A percentile compares a stretch with the other conserved stretches of the same genome.
These are phyloP conservation scores for Aspiorhynchus laticeps DNA, from an alignment of 2,113 vertebrate genomes.

Conservation along the genomic window DNA sequence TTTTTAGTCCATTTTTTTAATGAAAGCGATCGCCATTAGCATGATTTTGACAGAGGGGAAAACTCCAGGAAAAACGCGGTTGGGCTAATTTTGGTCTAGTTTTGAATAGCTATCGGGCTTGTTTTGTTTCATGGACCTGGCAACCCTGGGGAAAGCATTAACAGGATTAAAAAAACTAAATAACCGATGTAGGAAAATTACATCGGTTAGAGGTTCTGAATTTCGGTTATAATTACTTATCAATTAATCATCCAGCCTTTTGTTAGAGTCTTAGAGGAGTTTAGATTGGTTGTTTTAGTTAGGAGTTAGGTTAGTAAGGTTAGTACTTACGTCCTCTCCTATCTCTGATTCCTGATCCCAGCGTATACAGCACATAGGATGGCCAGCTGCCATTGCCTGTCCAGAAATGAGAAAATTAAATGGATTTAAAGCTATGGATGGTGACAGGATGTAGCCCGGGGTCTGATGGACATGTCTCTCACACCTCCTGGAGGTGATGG, in stretches of 20 bases:
- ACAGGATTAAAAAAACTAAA: not conserved
- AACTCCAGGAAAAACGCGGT: too few species aligned
- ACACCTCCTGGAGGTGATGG: conserved; percentile 2
- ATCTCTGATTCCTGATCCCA: not conserved
- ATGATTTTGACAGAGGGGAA: too few species aligned
- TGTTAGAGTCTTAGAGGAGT: not conserved
- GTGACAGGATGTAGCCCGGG: not conserved
- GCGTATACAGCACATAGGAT: not conserved
- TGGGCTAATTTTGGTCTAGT: too few species aligned
- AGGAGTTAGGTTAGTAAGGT: too few species aligned
- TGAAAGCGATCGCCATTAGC: too few species aligned
- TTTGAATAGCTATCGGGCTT: too few species aligned
- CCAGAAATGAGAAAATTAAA: not conserved
- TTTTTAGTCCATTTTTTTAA: too few species aligned
- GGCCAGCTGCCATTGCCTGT: not conserved
- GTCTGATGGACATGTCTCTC: conserved; percentile 16
- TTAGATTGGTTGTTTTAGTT: not conserved
- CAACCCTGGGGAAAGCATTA: not conserved
- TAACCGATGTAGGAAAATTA: not conserved
- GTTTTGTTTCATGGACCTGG: too few species aligned
- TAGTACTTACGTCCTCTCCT: not conserved
- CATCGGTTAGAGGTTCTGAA: not conserved
- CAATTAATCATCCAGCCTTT: not conserved
- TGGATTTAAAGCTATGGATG: not conserved
- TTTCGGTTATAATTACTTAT: not conserved